Evolutionary conservation across 2,888 invertebrate genomes (phyloP).

Genomic region (Dendrolimus pini): DNA sequence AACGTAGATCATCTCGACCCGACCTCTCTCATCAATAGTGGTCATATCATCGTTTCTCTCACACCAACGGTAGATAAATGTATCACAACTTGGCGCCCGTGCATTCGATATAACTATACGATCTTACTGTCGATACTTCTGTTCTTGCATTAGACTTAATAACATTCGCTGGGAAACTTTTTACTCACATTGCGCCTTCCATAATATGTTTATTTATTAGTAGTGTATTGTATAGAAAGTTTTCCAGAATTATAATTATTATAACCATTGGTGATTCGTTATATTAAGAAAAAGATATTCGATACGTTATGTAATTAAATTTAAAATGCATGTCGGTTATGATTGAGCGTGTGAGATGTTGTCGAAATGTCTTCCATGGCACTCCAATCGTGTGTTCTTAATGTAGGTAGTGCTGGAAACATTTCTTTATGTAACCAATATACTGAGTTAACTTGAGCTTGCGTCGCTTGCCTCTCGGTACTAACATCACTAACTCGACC

Average conservation of each 20-base stretch:
- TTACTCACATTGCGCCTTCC: slow-evolving; percentile 46
- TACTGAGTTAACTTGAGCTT: slow-evolving; percentile 50
- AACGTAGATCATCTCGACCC: slow-evolving; percentile 56
- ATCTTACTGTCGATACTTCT: slow-evolving; percentile 44
- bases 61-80: slow-evolving; percentile 71
- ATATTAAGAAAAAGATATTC: slow-evolving; percentile 23
- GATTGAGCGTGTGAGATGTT: slow-evolving; percentile 14
- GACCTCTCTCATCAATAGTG: slow-evolving; percentile 63
- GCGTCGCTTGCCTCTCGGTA: slow-evolving; percentile 57
- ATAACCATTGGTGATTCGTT: slow-evolving; percentile 34
- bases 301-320: slow-evolving; percentile 22
- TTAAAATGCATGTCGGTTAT: background rate
- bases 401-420: slow-evolving; percentile 47
- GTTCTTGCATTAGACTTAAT: slow-evolving; percentile 32
- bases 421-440: slow-evolving; percentile 38
- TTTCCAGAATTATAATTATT: slow-evolving; percentile 53
- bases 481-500: slow-evolving; percentile 35
- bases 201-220: slow-evolving; percentile 37
- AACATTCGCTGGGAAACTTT: slow-evolving; percentile 62
- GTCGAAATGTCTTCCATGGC: slow-evolving; percentile 68
- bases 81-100: slow-evolving; percentile 76
- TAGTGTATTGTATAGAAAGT: slow-evolving; percentile 57
- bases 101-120: slow-evolving; percentile 32
- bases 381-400: slow-evolving; percentile 44
- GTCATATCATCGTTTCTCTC: slow-evolving; percentile 62